Evolutionary conservation across 23 tunicate species (phyloP).

Genomic region (Pegea sp.): DNA sequence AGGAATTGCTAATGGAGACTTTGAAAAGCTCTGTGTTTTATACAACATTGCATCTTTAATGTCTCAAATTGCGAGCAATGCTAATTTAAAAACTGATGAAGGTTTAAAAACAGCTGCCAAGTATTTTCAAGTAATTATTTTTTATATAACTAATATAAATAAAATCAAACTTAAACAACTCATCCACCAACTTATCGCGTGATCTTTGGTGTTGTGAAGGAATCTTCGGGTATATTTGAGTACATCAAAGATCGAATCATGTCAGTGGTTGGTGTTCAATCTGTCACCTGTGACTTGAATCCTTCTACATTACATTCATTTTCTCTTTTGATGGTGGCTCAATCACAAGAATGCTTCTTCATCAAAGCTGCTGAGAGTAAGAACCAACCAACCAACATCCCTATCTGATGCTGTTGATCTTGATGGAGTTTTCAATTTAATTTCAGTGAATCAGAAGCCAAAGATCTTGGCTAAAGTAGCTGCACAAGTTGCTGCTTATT

Average conservation of each 20-base stretch:
- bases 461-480: slow-evolving; percentile 75
- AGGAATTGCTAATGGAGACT: slow-evolving; percentile 70
- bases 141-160: not conserved
- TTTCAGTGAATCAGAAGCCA: slow-evolving; percentile 15
- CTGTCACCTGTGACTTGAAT: slow-evolving; percentile 33
- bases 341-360: slow-evolving; percentile 84
- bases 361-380: slow-evolving; percentile 72
- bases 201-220: slow-evolving; percentile 9
- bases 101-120: slow-evolving; percentile 77
- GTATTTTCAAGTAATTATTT: slow-evolving; percentile 40
- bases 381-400: no score
- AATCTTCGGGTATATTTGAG: slow-evolving; percentile 70
- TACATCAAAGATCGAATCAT: slow-evolving; percentile 48
- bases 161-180: not conserved
- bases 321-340: slow-evolving; percentile 43
- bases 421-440: not conserved
- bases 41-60: slow-evolving; percentile 82
- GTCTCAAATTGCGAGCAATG: slow-evolving; percentile 62
- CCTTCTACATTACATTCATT: slow-evolving; percentile 39
- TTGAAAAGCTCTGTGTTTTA: slow-evolving; percentile 60
- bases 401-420: not conserved
- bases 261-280: slow-evolving; percentile 43
- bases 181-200: not conserved
- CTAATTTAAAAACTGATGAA: slow-evolving; percentile 73
- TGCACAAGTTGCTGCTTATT: no score